Evolutionary conservation across 37 sponge, comb jelly and placozoan species (phyloP).

Genomic region (Geodia barretti): DNA sequence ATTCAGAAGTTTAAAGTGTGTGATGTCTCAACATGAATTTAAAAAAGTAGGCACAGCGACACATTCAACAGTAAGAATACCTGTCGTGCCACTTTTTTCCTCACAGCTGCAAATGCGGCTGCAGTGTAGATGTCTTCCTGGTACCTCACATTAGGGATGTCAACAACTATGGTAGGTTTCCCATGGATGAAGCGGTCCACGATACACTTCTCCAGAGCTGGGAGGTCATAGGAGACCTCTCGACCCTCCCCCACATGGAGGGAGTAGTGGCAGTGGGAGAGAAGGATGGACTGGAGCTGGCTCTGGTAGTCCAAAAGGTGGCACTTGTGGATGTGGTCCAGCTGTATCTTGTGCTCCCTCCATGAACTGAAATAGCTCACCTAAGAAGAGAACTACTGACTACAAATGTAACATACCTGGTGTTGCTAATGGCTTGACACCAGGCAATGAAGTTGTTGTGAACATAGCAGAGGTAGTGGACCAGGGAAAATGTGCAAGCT

Average conservation of each 20-base stretch:
- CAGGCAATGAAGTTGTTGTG: slow-evolving; percentile 78
- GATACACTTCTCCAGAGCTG: slow-evolving; percentile 84
- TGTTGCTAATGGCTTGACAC: slow-evolving; percentile 15
- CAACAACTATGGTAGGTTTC: slow-evolving; percentile 66
- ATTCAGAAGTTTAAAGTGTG: too few species aligned
- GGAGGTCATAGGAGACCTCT: slow-evolving; percentile 66
- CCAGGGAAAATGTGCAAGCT: slow-evolving; percentile 55
- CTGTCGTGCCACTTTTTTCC: slow-evolving; percentile 54
- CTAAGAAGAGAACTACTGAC: too few species aligned
- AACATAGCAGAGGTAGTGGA: slow-evolving; percentile 54
- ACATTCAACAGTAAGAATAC: too few species aligned
- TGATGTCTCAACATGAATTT: too few species aligned
- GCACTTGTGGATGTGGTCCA: slow-evolving; percentile 57
- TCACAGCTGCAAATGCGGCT: slow-evolving; percentile 47
- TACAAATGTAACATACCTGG: background rate
- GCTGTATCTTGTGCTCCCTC: slow-evolving; percentile 45
- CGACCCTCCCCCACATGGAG: slow-evolving; percentile 72
- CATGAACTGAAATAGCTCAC: background rate
- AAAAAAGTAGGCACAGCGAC: too few species aligned
- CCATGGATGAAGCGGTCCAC: slow-evolving; percentile 77
- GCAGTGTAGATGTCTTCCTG: slow-evolving; percentile 52
- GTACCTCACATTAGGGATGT: slow-evolving; percentile 65
- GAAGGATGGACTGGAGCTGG: slow-evolving; percentile 66
- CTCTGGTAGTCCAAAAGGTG: slow-evolving; percentile 77
- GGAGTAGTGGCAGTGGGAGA: slow-evolving; percentile 85